Percentiles rank a stretch among this genome's conserved stretches.
phyloP scores from a whole-genome alignment of 2,797 vertebrate species.

The Fistularia tabacaria region DNA sequence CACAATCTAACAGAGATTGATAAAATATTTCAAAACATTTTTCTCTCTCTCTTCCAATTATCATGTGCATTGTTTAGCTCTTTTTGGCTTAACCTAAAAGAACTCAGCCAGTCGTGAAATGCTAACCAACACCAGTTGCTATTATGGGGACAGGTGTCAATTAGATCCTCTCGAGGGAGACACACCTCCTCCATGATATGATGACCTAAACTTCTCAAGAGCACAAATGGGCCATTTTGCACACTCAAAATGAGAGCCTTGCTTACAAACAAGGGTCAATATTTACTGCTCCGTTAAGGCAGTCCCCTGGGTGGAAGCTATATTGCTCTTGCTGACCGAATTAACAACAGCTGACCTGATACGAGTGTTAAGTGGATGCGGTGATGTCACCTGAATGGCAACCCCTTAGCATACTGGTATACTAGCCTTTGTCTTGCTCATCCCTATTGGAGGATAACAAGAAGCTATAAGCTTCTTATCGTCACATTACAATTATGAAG shows the following conservation, averaged over 20 bases:
- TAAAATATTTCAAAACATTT: background rate
- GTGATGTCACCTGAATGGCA: constrained; percentile 62
- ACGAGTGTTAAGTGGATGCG: constrained; percentile 66
- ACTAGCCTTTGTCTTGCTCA: constrained; percentile 51
- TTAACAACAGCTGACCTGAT: constrained; percentile 75
- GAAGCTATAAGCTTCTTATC: constrained; percentile 72
- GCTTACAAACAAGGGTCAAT: constrained; percentile 65
- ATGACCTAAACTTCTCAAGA: constrained; percentile 52
- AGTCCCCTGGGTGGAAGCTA: constrained; percentile 40
- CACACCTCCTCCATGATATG: constrained; percentile 44
- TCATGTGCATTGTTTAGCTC: constrained; percentile 10
- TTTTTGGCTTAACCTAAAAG: constrained; percentile 6
- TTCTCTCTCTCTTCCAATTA: background rate
- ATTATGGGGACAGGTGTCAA: constrained; percentile 45
- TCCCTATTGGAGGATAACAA: constrained; percentile 60
- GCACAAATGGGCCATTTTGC: constrained; percentile 58
- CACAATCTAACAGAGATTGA: background rate
- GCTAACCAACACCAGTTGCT: constrained; percentile 22
- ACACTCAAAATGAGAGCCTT: constrained; percentile 43
- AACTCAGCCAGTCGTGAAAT: constrained; percentile 40
- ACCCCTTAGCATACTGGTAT: constrained; percentile 51
- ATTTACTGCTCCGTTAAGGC: constrained; percentile 46
- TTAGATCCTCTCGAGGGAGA: constrained; percentile 45
- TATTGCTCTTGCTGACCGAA: constrained; percentile 62
- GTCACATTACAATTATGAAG: constrained; percentile 69